Conservation (phyloP, 2,113 vertebrate species). For the Zapornia atra region DNA sequence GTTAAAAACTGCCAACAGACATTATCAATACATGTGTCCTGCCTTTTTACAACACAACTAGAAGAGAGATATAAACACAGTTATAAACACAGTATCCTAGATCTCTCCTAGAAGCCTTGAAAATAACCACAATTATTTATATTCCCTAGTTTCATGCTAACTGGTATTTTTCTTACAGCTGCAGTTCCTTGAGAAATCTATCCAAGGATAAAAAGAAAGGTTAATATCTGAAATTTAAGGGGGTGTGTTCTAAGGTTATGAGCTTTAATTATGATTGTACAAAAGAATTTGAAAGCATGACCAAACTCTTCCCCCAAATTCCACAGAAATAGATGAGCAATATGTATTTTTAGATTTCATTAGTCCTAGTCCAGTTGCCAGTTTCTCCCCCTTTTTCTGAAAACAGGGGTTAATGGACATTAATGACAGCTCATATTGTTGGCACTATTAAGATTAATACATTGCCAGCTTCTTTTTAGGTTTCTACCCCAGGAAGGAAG, state of each 20-base stretch:
- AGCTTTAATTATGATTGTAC: not conserved
- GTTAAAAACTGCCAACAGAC: not conserved
- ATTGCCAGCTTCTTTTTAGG: not conserved
- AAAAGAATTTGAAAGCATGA: not conserved
- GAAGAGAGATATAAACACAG: not conserved
- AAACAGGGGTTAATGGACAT: not conserved
- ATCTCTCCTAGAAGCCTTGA: not conserved
- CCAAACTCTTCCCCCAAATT: not conserved
- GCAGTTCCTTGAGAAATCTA: not conserved
- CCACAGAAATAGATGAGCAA: not conserved
- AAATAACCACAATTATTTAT: not conserved
- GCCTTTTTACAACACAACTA: not conserved
- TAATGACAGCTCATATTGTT: not conserved
- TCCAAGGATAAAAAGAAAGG: not conserved
- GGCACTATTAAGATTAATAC: not conserved
- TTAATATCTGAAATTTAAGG: not conserved
- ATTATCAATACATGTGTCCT: not conserved
- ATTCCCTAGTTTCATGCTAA: not conserved
- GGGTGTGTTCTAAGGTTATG: not conserved
- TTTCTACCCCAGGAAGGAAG: not conserved
- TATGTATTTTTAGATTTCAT: not conserved
- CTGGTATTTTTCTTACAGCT: not conserved
- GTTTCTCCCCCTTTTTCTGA: not conserved
- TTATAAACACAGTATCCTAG: not conserved
- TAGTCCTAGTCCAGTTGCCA: not conserved